A percentile compares a stretch with the other conserved stretches of the same genome.
These are phyloP conservation scores for Mycalesis mineus DNA, from an alignment of 2,888 invertebrate genomes.

Conservation along the genomic window DNA sequence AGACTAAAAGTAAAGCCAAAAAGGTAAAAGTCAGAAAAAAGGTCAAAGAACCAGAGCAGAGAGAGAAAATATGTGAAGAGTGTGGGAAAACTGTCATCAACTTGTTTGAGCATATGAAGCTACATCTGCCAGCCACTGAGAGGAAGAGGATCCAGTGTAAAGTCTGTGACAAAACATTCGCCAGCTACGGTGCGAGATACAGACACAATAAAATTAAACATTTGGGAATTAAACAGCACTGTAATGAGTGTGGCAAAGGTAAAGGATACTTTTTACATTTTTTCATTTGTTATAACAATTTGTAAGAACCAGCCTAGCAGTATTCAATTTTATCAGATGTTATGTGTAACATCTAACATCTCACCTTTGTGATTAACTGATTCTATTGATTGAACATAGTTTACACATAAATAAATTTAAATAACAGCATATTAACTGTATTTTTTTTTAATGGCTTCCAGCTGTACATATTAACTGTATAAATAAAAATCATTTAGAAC, in stretches of 20 bases:
- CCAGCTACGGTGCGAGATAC: conserved; percentile 40
- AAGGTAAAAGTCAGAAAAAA: conserved; percentile 30
- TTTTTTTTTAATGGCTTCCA: too few species aligned
- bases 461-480: too few species aligned
- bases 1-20: conserved; percentile 13
- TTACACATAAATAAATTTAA: too few species aligned
- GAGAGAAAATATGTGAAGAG: conserved; percentile 52
- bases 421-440: too few species aligned
- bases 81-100: conserved; percentile 58
- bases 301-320: too few species aligned
- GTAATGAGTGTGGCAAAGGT: conserved; percentile 64
- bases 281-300: not conserved
- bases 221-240: conserved; percentile 52
- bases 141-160: conserved; percentile 46
- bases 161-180: conserved; percentile 52
- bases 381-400: too few species aligned
- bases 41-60: conserved; percentile 29
- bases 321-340: too few species aligned
- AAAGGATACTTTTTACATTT: conserved; percentile 3
- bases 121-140: conserved; percentile 40
- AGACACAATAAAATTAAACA: conserved; percentile 58
- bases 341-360: too few species aligned
- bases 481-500: too few species aligned
- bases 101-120: conserved; percentile 45
- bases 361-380: too few species aligned